phyloP scores from a whole-genome alignment of 2,888 invertebrate genomes.

The Lycocerus yunnanus region DNA sequence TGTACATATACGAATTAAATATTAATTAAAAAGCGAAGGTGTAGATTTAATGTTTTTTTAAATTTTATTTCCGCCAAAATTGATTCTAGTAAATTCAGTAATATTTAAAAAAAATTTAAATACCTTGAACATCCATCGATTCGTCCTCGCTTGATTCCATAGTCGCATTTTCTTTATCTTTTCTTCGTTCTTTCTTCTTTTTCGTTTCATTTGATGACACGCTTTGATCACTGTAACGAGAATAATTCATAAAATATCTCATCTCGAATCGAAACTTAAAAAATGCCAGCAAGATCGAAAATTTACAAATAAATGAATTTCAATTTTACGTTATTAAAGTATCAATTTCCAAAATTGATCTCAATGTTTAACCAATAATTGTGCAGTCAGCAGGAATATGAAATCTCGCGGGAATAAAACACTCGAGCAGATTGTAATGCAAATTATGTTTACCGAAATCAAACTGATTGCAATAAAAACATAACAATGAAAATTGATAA shows the following conservation, averaged over 20 bases:
- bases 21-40: neutral
- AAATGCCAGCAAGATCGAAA: neutral
- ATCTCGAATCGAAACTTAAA: neutral
- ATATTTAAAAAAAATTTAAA: conserved; percentile 37
- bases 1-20: neutral
- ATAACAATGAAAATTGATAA: conserved; percentile 15
- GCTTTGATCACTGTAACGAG: conserved; percentile 52
- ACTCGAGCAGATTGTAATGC: conserved; percentile 52
- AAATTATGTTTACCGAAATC: conserved; percentile 53
- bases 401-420: conserved; percentile 34
- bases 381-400: conserved; percentile 54
- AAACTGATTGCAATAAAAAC: conserved; percentile 39
- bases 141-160: conserved; percentile 65
- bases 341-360: conserved; percentile 53
- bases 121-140: conserved; percentile 60
- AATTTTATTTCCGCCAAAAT: too few species aligned
- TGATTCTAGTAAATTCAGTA: too few species aligned
- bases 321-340: conserved; percentile 30
- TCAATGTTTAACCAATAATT: conserved; percentile 56
- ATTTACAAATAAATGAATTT: neutral
- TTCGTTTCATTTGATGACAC: conserved; percentile 58
- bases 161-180: conserved; percentile 58
- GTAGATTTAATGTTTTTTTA: neutral
- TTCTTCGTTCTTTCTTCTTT: conserved; percentile 65
- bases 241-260: conserved; percentile 9